phyloP scores from a whole-genome alignment of 2,113 vertebrate genomes.

The Trochalopteron elliotii region DNA sequence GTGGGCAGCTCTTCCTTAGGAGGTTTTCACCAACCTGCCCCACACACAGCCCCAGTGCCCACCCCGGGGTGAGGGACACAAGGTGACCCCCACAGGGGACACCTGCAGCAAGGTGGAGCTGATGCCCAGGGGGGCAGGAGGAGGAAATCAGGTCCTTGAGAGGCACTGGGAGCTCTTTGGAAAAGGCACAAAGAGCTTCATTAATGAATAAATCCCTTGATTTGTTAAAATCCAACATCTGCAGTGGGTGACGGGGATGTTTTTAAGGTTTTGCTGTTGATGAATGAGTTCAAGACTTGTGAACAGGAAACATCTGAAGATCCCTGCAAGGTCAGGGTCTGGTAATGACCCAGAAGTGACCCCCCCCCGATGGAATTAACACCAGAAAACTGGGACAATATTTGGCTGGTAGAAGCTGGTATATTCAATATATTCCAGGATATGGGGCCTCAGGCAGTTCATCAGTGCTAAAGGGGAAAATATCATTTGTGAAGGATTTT shows the following conservation, averaged over 20 bases:
- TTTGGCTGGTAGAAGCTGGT: neutral
- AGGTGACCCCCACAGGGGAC: neutral
- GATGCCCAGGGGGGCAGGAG: neutral
- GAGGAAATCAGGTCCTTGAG: neutral
- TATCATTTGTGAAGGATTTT: neutral
- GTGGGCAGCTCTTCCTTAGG: neutral
- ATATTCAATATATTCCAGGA: neutral
- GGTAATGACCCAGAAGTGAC: neutral
- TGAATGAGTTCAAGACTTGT: neutral
- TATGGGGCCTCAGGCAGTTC: neutral
- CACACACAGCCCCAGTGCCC: too few species aligned
- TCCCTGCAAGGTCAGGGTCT: neutral
- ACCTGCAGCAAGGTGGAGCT: neutral
- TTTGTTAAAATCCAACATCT: neutral
- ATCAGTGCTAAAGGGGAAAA: neutral
- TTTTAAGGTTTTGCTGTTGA: neutral
- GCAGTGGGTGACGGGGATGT: neutral
- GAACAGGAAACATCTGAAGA: neutral
- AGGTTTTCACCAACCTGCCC: too few species aligned
- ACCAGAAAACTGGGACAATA: fast-evolving
- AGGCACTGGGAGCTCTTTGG: neutral
- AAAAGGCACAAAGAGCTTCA: fast-evolving
- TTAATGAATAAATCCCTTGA: neutral
- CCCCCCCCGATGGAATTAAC: neutral
- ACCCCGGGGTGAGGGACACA: fast-evolving